phyloP scores from a whole-genome alignment of 2,797 vertebrate species.

The Semotilus atromaculatus region DNA sequence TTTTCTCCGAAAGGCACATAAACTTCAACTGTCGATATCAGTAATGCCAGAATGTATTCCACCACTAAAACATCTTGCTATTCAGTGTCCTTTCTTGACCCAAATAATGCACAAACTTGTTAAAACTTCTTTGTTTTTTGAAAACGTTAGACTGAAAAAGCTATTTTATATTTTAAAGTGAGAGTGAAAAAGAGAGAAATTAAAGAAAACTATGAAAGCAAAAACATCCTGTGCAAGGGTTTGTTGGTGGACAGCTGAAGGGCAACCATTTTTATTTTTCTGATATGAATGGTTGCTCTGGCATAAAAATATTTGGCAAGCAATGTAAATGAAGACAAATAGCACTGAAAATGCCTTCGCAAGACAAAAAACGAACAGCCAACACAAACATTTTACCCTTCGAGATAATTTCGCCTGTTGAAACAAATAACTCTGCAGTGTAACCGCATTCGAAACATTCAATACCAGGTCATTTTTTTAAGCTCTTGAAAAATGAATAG shows the following conservation, averaged over 20 bases:
- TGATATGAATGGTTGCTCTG: constrained; percentile 36
- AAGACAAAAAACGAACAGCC: constrained; percentile 28
- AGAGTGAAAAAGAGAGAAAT: neutral
- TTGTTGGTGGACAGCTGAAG: constrained; percentile 35
- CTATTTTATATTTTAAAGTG: neutral
- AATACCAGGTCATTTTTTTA: constrained; percentile 33
- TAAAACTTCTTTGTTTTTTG: neutral
- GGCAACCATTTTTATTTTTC: constrained; percentile 11
- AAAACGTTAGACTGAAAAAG: neutral
- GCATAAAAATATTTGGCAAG: constrained; percentile 42
- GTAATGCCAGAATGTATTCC: constrained; percentile 3
- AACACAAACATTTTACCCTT: constrained; percentile 32
- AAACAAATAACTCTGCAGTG: constrained; percentile 41
- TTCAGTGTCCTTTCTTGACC: neutral
- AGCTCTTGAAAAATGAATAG: constrained; percentile 46
- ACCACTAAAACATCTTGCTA: neutral
- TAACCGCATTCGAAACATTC: constrained; percentile 38
- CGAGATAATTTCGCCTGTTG: constrained; percentile 38
- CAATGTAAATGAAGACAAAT: constrained; percentile 45
- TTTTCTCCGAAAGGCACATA: neutral
- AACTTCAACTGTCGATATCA: neutral
- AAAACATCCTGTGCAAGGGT: neutral
- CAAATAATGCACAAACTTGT: neutral
- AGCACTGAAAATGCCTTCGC: constrained; percentile 15
- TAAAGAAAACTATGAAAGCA: neutral